Evolutionary conservation across 2,113 vertebrate genomes (phyloP).

Genomic region (Datnioides undecimradiatus): DNA sequence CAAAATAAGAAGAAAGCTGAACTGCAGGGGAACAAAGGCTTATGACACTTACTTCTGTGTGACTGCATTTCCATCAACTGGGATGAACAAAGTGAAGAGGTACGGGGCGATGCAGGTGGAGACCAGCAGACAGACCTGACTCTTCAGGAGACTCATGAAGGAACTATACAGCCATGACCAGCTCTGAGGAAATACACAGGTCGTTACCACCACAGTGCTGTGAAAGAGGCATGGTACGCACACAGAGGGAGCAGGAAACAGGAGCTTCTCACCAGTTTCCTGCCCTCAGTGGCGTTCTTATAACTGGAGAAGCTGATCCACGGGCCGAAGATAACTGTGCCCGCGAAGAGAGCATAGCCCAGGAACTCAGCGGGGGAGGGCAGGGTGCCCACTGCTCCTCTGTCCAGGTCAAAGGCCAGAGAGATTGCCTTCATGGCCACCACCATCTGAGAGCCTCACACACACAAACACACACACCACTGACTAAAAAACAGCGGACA

Average conservation of each 20-base stretch:
- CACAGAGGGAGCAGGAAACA: background rate
- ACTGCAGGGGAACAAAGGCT: background rate
- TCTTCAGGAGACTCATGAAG: constrained; percentile 84
- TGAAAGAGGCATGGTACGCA: background rate
- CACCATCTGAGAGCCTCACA: constrained; percentile 92
- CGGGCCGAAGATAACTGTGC: constrained; percentile 91
- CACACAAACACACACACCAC: constrained; percentile 13
- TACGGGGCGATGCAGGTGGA: constrained; percentile 92
- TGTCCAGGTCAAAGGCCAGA: constrained; percentile 92
- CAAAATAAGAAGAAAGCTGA: background rate
- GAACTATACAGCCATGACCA: constrained; percentile 85
- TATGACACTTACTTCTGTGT: constrained; percentile 86
- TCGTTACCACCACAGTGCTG: background rate
- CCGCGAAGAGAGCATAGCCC: constrained; percentile 93
- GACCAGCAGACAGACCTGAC: constrained; percentile 88
- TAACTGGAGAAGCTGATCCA: constrained; percentile 92
- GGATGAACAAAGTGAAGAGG: constrained; percentile 91
- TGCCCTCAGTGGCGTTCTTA: constrained; percentile 85
- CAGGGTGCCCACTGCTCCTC: constrained; percentile 83
- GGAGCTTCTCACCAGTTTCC: constrained; percentile 82
- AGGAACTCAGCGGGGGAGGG: constrained; percentile 90
- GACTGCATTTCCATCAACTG: constrained; percentile 84
- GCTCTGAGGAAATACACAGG: constrained; percentile 77
- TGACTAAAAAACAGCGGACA: too few species aligned
- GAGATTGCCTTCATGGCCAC: constrained; percentile 96